Evolutionary conservation across 2,113 vertebrate genomes (phyloP), one percentile per base, ranked within the genome.

Genomic region (Otis tarda): DNA sequence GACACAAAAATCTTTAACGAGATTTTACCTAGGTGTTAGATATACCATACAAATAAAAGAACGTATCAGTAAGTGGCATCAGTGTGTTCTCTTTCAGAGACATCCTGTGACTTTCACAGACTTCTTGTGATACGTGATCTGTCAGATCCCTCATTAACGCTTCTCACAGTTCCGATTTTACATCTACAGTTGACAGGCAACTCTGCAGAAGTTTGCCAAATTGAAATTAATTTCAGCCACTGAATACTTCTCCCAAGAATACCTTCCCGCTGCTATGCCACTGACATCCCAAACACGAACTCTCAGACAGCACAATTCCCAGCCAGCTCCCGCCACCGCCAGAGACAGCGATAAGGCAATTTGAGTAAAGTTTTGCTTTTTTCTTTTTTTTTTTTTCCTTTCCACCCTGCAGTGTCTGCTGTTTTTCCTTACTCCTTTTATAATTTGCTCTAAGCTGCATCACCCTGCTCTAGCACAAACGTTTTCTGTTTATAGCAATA

Each of bases 401-500:
- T n/a, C 49, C 27, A 53, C 20, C 19, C n/a, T 49, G 19, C 27
- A 75, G 6, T 14, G 12, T 39, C 60, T 93, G 19, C 33, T 56
- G 2, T 23, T 90, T 85, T 89, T 63, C 55, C 30, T 87, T 31
- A 31, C 28, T 84, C n/a, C 47, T 64, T 87, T 30, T 60, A 15
- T 50, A 81, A 78, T 9, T 50, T 63, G 14, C 41, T 80, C 28
- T 60, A 17, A 11, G 56, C n/a, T 90, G 10, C 27, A 76, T 80
- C 43, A 94, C 15, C 16, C 39, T 5, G 1, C 59, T 41, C 53
- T 25, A 83, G 47, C 65, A 65, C 19, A 94, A 85, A n/a, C 12
- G 77, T 64, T 71, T 90, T 89, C 87, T 57, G 13, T 31, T 78
- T 63, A 73, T 35, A 90, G 63, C 39, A 95, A 77, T n/a, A 87